Conservation (phyloP, 2,797 vertebrate genomes). For the Hypotaenidia philippensis region DNA sequence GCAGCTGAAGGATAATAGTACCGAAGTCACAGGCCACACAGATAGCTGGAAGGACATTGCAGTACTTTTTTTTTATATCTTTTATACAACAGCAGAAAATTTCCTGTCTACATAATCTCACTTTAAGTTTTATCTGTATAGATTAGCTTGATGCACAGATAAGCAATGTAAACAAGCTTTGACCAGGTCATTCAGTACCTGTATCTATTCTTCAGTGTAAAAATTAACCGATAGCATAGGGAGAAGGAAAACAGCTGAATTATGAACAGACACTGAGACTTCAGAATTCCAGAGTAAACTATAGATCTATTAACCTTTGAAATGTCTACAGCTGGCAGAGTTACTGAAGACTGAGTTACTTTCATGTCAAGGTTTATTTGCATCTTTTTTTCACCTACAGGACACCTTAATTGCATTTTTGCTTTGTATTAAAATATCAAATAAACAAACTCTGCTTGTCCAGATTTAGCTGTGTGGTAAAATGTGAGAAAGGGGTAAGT, state of each 20-base stretch:
- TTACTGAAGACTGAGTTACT: not conserved
- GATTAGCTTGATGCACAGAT: not conserved
- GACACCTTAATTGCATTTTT: not conserved
- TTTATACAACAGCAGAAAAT: not conserved
- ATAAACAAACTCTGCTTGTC: not conserved
- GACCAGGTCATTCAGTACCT: not conserved
- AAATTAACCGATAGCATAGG: not conserved
- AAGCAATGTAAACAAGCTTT: not conserved
- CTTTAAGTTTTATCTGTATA: not conserved
- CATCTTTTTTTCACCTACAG: not conserved
- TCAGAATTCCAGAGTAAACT: not conserved
- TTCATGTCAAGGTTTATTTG: not conserved
- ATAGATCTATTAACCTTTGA: not conserved
- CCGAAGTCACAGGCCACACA: not conserved
- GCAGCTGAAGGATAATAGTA: not conserved
- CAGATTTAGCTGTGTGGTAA: not conserved
- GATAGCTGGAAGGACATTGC: not conserved
- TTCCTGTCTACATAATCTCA: not conserved
- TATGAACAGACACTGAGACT: not conserved
- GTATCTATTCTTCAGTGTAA: not conserved
- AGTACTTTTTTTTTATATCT: not conserved
- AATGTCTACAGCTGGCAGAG: not conserved
- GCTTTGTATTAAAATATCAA: not conserved
- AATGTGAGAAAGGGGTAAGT: not conserved
- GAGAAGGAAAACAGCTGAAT: not conserved